Evolutionary conservation across 23 tunicate species (phyloP), one percentile per base, ranked within the genome.

Genomic region (Halocynthia aurantium): DNA sequence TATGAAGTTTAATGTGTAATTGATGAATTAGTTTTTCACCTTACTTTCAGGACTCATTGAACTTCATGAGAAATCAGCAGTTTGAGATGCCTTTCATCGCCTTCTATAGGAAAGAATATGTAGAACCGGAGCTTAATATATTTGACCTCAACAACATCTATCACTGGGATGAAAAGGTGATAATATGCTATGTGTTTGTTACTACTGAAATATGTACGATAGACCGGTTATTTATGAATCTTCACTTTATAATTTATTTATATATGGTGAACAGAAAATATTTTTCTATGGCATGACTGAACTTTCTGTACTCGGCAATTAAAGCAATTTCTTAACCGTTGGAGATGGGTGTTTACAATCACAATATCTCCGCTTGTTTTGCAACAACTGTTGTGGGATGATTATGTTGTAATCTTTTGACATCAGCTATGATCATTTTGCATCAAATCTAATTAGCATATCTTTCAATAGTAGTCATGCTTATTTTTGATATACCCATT

Each of bases 161-260:
- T 69, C 98, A 92, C 83, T 92, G 98, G 92, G 98, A 92, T 80
- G 98, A 92, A 67, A 92, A 92, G 87, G 98, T 92, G 22, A 71
- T 52, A n/a, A 61, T 82, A 0, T 31, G 66, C 56, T 20, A n/a
- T 50, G 50, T 72, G 15, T 72, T 18, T 67, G 15, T 11, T 72
- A 44, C 31, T 31, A 31, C 44, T 31, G 44, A 31, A 31, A 31
- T 31, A 31, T 31, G 1, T 31, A 31, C 44, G 44, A 31, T 31
- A 31, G 44, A 31, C 44, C 44, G 44, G 1, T 31, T 31, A 31
- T 31, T 31, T 31, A 31, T 31, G 44, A 31, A 31, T 31, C 44
- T 31, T 31, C 44, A 31, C 44, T 31, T 31, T 4, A 31, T 31
- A 31, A 31, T 31, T 31, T 31, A 31, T 31, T 31, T 31, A 31